Conservation (phyloP, 2,888 invertebrate species). For the Lysandra coridon region DNA sequence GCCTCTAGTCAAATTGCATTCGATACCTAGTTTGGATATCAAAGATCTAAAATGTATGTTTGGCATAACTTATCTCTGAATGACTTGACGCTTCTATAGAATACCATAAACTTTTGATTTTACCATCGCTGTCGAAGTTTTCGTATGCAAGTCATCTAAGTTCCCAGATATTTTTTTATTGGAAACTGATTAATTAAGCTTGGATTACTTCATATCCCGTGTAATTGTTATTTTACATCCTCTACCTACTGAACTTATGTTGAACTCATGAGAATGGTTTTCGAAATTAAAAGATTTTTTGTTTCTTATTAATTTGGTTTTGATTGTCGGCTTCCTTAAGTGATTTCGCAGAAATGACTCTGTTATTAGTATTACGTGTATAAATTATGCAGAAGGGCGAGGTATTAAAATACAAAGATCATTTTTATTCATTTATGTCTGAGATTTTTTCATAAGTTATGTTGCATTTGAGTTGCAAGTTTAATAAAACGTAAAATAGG, state of each 20-base stretch:
- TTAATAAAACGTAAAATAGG: background rate
- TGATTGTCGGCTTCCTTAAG: constrained; percentile 7
- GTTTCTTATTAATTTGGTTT: constrained; percentile 7
- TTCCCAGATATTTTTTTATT: too few species aligned
- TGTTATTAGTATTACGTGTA: constrained; percentile 19
- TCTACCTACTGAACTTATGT: background rate
- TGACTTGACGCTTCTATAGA: too few species aligned
- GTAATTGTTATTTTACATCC: background rate
- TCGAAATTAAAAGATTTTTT: background rate
- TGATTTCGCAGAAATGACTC: constrained; percentile 11
- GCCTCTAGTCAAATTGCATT: background rate
- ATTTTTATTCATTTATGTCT: background rate
- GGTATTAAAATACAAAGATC: background rate
- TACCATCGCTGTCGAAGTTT: too few species aligned
- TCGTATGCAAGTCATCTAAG: background rate
- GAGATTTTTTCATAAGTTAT: background rate
- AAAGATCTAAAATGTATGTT: background rate
- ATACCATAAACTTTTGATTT: too few species aligned
- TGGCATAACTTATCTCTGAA: too few species aligned
- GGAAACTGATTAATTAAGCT: background rate
- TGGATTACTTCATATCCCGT: background rate
- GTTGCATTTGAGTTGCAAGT: background rate
- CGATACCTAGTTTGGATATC: background rate
- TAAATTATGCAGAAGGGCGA: constrained; percentile 7
- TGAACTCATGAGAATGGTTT: background rate